A percentile compares a stretch with the other conserved stretches of the same genome.
Evolutionary conservation across 1,140 invertebrate genomes (phyloP).

Genomic region (Calycopis cecrops): DNA sequence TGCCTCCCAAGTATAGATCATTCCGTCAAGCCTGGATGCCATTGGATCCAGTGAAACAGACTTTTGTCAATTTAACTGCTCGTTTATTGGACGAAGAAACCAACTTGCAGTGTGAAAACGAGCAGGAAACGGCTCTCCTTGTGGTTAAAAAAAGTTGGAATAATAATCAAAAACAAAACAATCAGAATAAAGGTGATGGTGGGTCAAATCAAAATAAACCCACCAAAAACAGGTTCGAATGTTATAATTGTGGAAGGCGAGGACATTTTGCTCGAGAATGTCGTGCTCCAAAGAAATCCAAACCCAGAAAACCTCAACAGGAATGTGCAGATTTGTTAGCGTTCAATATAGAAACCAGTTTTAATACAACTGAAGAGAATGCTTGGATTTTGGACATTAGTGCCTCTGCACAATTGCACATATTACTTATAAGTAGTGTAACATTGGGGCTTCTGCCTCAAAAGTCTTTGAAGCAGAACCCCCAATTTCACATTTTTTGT

Average conservation of each 20-base stretch:
- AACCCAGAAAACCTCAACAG: conserved; percentile 23
- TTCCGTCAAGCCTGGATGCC: too few species aligned
- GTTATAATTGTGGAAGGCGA: too few species aligned
- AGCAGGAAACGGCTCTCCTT: conserved; percentile 30
- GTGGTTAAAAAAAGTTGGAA: conserved; percentile 21
- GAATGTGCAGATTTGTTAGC: conserved; percentile 28
- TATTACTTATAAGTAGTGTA: conserved; percentile 38
- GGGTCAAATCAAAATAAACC: conserved; percentile 19
- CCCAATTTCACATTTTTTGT: too few species aligned
- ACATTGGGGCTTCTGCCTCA: too few species aligned
- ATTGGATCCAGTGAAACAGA: too few species aligned
- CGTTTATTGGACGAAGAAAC: too few species aligned
- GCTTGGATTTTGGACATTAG: conserved; percentile 47
- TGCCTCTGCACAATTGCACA: conserved; percentile 43
- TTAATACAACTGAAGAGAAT: conserved; percentile 22
- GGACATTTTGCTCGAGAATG: too few species aligned
- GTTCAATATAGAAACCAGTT: conserved; percentile 29
- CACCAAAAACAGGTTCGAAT: conserved; percentile 20
- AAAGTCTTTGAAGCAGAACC: too few species aligned
- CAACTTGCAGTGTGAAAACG: too few species aligned
- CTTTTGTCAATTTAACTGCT: too few species aligned
- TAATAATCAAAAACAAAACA: conserved; percentile 17
- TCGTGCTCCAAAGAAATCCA: conserved; percentile 24
- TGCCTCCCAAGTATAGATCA: conserved; percentile 42
- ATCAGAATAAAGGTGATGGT: background rate